Base-by-base conservation (phyloP, 2,113 vertebrate species). In the Phalacrocorax brasilianus region DNA sequence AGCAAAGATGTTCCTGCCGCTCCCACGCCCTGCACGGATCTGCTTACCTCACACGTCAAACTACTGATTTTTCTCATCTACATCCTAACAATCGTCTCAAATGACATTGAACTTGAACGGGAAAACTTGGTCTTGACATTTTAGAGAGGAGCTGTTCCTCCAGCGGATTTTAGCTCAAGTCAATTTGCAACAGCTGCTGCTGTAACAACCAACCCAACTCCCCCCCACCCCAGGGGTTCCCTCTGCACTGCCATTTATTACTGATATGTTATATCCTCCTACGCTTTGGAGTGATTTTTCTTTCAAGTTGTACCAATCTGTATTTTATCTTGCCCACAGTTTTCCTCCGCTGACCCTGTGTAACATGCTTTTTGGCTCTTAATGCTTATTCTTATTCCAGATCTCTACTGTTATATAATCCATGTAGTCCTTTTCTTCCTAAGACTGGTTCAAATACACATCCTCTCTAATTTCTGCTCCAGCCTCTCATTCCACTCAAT, bases 271-370 rank as follows among this genome's bases (percentile, higher is more conserved):
- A 44, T 6, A 21, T 12, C 10, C 15, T 62, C 26, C 47, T 38
- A 6, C 5, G 1, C 62, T 74, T 19, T 1, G 0, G 4, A 26
- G 23, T 27, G 3, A 14, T n/a, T 28, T 44, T 42, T 62, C 42
- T 53, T 3, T 8, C 44, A 78, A 35, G n/a, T 35, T 35, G 42
- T 12, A 45, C 8, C 42, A 17, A 28, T 14, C 40, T 26, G 11
- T 28, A 45, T 50, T 53, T 80, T 16, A 59, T 40, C 55, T 80
- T 40, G 24, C 18, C 50, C 24, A 14, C 5, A 23, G 11, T 33
- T 75, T 63, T 49, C 15, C n/a, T 55, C 14, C 32, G 14, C 58
- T 59, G 32, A 52, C 85, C 21, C 27, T 42, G 4, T 3, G 4
- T 22, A 32, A 70, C 5, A 8, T 15, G 40, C 61, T 62, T 80